Conservation (phyloP, 2,113 vertebrate species). For the Neogale vison region DNA sequence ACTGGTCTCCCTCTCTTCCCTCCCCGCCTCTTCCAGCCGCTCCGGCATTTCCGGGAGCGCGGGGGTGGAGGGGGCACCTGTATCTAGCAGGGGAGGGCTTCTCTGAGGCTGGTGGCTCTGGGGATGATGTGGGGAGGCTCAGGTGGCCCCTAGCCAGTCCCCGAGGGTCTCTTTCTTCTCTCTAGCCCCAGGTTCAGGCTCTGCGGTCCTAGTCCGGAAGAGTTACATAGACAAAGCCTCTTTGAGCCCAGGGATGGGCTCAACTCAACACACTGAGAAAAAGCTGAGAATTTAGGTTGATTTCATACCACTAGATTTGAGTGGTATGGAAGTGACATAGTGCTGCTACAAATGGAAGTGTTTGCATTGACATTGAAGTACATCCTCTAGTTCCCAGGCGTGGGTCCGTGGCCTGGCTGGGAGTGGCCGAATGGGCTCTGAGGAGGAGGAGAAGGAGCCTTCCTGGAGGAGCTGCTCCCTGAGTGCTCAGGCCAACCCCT, state of each 20-base stretch:
- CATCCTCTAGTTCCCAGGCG: background rate
- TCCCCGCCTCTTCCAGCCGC: background rate
- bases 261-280: background rate
- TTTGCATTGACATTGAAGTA: too few relatives aligned
- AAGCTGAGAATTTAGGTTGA: background rate
- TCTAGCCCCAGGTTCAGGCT: too few relatives aligned
- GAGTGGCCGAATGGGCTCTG: accelerated
- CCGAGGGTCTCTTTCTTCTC: background rate
- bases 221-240: background rate
- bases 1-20: background rate
- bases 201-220: background rate
- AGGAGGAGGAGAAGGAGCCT: background rate
- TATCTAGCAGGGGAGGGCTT: background rate
- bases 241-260: background rate
- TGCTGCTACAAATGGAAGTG: accelerated
- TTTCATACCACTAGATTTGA: background rate
- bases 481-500: background rate
- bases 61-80: accelerated
- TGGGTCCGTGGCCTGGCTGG: accelerated
- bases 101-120: background rate
- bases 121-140: background rate
- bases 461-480: background rate
- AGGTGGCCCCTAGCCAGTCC: background rate
- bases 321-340: too few relatives aligned
- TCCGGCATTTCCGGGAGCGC: background rate